Evolutionary conservation across 2,113 vertebrate genomes (phyloP).

Genomic region (Takifugu flavidus): DNA sequence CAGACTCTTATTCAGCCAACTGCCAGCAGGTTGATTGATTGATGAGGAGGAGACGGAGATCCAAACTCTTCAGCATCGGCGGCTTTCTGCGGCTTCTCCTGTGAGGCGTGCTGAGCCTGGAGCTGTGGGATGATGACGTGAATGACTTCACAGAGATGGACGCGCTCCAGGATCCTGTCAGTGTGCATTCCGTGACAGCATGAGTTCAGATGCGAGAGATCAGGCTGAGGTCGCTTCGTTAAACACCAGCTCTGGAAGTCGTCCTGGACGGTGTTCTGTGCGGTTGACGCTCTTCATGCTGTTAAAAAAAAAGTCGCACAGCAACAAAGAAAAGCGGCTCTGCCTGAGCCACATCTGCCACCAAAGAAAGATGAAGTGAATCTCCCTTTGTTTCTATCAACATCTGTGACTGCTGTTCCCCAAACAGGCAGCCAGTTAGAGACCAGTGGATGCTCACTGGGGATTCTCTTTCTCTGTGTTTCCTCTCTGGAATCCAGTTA

Average conservation of each 20-base stretch:
- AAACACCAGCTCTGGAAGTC: neutral
- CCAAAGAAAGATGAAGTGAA: slow-evolving; percentile 6
- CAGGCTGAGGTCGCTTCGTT: too few relatives aligned
- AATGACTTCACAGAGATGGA: neutral
- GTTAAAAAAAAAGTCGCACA: too few relatives aligned
- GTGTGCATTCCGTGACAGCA: neutral
- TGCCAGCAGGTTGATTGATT: neutral
- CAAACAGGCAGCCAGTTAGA: slow-evolving; percentile 23
- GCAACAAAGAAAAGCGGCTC: too few relatives aligned
- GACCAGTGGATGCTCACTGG: slow-evolving; percentile 3
- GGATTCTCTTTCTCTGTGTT: slow-evolving; percentile 22
- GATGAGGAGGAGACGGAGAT: neutral
- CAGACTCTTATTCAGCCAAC: neutral
- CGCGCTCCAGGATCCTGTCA: neutral
- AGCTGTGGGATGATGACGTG: neutral
- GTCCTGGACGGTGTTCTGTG: neutral
- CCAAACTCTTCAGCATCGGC: neutral
- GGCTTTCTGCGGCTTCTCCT: neutral
- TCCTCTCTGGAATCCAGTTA: slow-evolving; percentile 25
- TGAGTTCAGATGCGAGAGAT: neutral
- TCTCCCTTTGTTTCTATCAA: slow-evolving; percentile 17
- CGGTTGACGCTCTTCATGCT: too few relatives aligned
- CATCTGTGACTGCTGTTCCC: slow-evolving; percentile 12
- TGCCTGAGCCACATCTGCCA: too few relatives aligned
- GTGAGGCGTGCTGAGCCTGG: neutral